Evolutionary conservation across 2,113 vertebrate species (phyloP), one percentile per base, ranked within the genome.

Genomic region (Cyanistes caeruleus): DNA sequence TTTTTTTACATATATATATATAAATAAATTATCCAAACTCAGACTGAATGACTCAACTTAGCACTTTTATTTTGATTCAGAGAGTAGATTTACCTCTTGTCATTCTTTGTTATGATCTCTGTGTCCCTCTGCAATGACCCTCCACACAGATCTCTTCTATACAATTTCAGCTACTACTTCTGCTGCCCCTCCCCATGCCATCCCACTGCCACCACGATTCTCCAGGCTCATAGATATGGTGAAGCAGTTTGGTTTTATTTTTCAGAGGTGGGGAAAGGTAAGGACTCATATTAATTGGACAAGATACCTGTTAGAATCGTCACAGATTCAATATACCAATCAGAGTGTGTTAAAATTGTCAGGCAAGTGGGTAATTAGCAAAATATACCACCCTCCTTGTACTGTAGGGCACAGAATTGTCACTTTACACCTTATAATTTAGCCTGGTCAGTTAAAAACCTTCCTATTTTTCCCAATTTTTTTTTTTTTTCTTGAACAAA

Each of bases 291-390:
- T 59, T 49, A 44, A 24, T 10, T 11, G 8, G 22, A 56, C 9
- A 58, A 39, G 11, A 53, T 25, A 9, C 7, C 30, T 59, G 5
- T 6, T 75, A 31, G 24, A 58, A 68, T 44, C 7, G 22, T 49
- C 35, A 37, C 7, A 31, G 14, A 23, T 5, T 4, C 63, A 83
- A 86, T 41, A 15, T 13, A 39, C 1, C 24, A 46, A 8, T 18
- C 59, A 65, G 1, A 3, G 13, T 8, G 2, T 18, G 62, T 49
- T 78, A 79, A 28, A 70, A 10, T 16, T 46, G 7, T 41, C 12
- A 27, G 21, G 14, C 0, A 3, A 43, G 13, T 2, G 5, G 31
- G 17, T 30, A 84, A 58, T 48, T 17, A 49, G 17, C 5, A 3
- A 31, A 44, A 49, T 9, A 44, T 3, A 33, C 5, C 11, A 39